A percentile compares a stretch with the other conserved stretches of the same genome.
Evolutionary conservation across 30 jellyfish, hydroid and myxozoan genomes (phyloP).

Genomic region (Hydractinia symbiolongicarpus): DNA sequence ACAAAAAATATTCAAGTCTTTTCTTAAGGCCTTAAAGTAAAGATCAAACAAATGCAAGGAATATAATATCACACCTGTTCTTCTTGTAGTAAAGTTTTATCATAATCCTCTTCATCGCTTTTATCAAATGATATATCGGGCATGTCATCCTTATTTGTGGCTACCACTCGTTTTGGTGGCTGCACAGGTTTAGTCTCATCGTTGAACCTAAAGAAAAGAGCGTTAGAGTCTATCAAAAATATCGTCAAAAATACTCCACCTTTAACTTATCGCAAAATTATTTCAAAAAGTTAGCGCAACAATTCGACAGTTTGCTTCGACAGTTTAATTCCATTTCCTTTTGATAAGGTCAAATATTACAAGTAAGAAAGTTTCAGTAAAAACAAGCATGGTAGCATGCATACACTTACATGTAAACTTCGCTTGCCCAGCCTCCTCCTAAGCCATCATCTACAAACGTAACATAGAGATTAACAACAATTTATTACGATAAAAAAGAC

Average conservation of each 20-base stretch:
- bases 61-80: slow-evolving; percentile 53
- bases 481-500: neutral
- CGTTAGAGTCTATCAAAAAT: too few species aligned
- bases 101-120: slow-evolving; percentile 42
- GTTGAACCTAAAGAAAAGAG: slow-evolving; percentile 10
- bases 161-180: slow-evolving; percentile 10
- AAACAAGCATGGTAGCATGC: too few species aligned
- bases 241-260: too few species aligned
- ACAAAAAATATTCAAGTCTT: too few species aligned
- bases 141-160: slow-evolving; percentile 20
- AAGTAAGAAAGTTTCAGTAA: too few species aligned
- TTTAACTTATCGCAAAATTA: too few species aligned
- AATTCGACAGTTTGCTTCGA: too few species aligned
- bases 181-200: slow-evolving; percentile 1
- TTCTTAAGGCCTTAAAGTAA: neutral
- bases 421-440: slow-evolving; percentile 94
- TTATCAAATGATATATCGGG: neutral
- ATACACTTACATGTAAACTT: slow-evolving; percentile 77
- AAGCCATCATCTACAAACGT: slow-evolving; percentile 77
- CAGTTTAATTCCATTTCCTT: too few species aligned
- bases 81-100: slow-evolving; percentile 72
- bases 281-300: too few species aligned
- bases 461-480: neutral
- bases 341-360: too few species aligned
- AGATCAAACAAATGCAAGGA: neutral